phyloP scores from a whole-genome alignment of 2,888 invertebrate genomes.

The Sinodicranocentrus sp. region DNA sequence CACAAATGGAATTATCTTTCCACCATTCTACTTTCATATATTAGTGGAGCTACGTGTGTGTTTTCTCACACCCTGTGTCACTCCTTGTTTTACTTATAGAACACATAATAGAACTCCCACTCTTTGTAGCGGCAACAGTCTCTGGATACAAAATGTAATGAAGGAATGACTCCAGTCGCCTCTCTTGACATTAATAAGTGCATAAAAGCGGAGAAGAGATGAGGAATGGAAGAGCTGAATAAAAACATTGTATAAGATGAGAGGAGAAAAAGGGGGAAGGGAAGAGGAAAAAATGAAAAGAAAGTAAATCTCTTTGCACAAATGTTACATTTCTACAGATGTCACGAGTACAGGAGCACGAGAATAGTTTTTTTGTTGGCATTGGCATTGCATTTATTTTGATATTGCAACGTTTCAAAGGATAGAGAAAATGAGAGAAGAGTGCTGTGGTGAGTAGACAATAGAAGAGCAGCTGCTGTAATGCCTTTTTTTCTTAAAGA shows the following conservation, averaged over 20 bases:
- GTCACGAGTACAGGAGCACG: constrained; percentile 45
- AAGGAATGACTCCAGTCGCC: constrained; percentile 52
- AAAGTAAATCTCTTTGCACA: constrained; percentile 59
- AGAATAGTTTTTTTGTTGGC: constrained; percentile 37
- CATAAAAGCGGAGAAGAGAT: constrained; percentile 41
- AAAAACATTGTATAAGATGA: background rate
- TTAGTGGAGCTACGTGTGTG: background rate
- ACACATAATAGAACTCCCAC: background rate
- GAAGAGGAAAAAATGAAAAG: constrained; percentile 35
- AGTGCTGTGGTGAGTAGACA: constrained; percentile 43
- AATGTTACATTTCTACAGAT: constrained; percentile 66
- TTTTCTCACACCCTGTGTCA: constrained; percentile 59
- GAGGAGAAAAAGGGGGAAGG: constrained; percentile 32
- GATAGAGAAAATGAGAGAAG: background rate
- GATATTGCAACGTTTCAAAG: constrained; percentile 24
- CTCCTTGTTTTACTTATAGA: constrained; percentile 28
- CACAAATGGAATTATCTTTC: constrained; percentile 68
- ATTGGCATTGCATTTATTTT: constrained; percentile 59
- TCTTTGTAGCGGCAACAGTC: constrained; percentile 41
- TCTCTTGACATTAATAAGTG: constrained; percentile 62
- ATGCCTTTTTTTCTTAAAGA: constrained; percentile 4
- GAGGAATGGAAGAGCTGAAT: constrained; percentile 18
- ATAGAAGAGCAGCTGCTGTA: constrained; percentile 23
- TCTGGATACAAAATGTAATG: constrained; percentile 35
- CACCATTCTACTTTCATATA: constrained; percentile 42